Base-by-base conservation (phyloP, 2,113 vertebrate species). In the Atlantisia rogersi region DNA sequence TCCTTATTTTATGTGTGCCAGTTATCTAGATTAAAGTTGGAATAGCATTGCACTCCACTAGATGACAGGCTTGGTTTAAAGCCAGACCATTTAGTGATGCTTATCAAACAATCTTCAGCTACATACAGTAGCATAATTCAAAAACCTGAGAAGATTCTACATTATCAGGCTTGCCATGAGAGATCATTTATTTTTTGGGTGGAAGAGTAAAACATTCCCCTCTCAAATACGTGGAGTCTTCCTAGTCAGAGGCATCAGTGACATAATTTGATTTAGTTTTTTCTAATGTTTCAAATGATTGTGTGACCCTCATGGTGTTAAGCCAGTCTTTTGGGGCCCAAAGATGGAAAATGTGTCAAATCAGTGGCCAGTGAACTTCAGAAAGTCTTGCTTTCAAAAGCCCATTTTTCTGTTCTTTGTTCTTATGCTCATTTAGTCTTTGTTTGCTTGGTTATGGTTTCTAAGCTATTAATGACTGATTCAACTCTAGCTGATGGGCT, bases 1-100 rank as follows among this genome's bases (percentile, higher is more conserved):
- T 88, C 91, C 80, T 96, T 97, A 84, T 92, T 98, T 98, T 97
- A 94, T 96, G 77, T 88, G 92, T 94, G 94, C 95, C 94, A 94
- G 96, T 97, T 97, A 97, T 95, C 94, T 95, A 94, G 96, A 97
- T 96, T 94, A 97, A 96, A 96, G 95, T 93, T 97, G 96, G 96
- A 97, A 97, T 97, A 97, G 97, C 94, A 82, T 93, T 94, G 94
- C 83, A 96, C 86, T 98, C 94, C 92, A 96, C 92, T 97, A 97
- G 95, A 98, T 97, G 97, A 98, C 97, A 98, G 96, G 85, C 95
- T 97, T 98, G 97, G 97, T 98, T 97, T 97, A 97, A 92, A 95
- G 97, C 97, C 98, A 98, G 94, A 80, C 71, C 92, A 96, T 92
- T 98, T 95, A 96, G 93, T 68, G 80, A 97, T 96, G 94, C 89